Percentiles rank a stretch among this genome's conserved stretches.
These are phyloP conservation scores for Rousettus leschenaultii DNA, from an alignment of 2,113 vertebrate genomes.

Conservation along the genomic window DNA sequence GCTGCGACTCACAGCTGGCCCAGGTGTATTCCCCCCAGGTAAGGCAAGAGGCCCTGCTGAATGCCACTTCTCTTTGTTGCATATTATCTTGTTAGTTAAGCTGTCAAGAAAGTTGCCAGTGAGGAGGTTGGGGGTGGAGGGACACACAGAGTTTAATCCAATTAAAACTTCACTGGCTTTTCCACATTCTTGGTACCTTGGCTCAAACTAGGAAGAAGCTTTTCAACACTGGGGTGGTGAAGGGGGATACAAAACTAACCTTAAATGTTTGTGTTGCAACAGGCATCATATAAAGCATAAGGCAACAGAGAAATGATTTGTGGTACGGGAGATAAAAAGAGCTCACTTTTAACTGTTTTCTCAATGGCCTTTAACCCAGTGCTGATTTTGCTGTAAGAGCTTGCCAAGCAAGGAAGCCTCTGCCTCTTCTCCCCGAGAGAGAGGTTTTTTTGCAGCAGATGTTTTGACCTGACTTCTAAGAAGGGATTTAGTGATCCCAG, in stretches of 20 bases:
- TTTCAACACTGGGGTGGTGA: neutral
- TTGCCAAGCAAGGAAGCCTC: neutral
- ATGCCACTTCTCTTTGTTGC: conserved; percentile 78
- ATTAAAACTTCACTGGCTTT: conserved; percentile 84
- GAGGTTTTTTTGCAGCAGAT: neutral
- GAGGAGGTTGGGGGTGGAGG: conserved; percentile 36
- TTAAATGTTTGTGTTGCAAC: conserved; percentile 17
- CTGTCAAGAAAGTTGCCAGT: conserved; percentile 78
- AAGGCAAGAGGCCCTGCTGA: conserved; percentile 77
- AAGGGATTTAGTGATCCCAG: neutral
- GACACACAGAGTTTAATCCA: conserved; percentile 82
- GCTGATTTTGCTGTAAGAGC: neutral
- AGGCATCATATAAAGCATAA: neutral
- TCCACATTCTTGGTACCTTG: conserved; percentile 79
- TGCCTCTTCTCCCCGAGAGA: neutral
- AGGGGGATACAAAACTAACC: conserved; percentile 10
- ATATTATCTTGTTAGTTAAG: conserved; percentile 76
- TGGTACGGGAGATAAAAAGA: neutral
- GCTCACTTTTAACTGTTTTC: conserved; percentile 50
- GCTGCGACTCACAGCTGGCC: conserved; percentile 67
- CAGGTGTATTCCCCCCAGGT: conserved; percentile 87
- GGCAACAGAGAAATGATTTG: conserved; percentile 34
- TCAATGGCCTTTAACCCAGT: conserved; percentile 53
- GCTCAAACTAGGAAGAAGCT: conserved; percentile 52
- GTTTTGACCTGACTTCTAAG: conserved; percentile 39